Base-by-base conservation (phyloP, 2,888 invertebrate species). In the Tuta absoluta region DNA sequence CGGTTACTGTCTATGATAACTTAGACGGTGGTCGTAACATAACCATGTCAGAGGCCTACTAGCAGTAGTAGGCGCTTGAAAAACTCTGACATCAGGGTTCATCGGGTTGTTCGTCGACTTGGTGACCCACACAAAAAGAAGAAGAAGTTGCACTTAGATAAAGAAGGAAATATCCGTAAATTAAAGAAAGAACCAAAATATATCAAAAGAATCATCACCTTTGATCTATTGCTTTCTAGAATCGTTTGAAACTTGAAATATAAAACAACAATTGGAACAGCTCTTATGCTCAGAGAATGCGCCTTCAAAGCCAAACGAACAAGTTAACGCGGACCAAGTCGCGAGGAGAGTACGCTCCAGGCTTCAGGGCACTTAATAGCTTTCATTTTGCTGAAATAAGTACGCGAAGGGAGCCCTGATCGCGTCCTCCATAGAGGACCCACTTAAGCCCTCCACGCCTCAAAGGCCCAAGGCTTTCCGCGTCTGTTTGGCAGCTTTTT, bases 391-490 rank as follows among this genome's bases (percentile, higher is more conserved):
- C 64, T 62, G 60, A 51, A 45, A 64, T 56, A 56, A 75, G 75
- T 72, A 72, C 78, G 76, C 72, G 75, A 76, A 81, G 76, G 77
- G 81, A 7, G 80, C 80, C 77, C 73, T 68, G 77, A 77, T 78
- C 76, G 70, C 72, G 71, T 75, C 70, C 81, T 80, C 71, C 70
- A 67, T 75, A 72, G 72, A 86, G 85, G 66, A 75, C 80, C 82
- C 85, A 84, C 87, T 88, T 85, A 83, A 81, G 80, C 74, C 82
- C 84, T 88, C 68, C 23, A 81, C 73, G 49, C 49, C 81, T 87
- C 87, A 88, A 87, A 87, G 85, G 75, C 72, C 69, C 69, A 76
- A 69, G 72, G 76, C 73, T 70, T 60, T 41, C 24, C 24, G 51
- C 24, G 41, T 63, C 59, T 49, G 38, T 62, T 61, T 53, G 60